Base-by-base conservation (phyloP, 53 echinoderm and acorn worm genomes). In the Henricia sp. region DNA sequence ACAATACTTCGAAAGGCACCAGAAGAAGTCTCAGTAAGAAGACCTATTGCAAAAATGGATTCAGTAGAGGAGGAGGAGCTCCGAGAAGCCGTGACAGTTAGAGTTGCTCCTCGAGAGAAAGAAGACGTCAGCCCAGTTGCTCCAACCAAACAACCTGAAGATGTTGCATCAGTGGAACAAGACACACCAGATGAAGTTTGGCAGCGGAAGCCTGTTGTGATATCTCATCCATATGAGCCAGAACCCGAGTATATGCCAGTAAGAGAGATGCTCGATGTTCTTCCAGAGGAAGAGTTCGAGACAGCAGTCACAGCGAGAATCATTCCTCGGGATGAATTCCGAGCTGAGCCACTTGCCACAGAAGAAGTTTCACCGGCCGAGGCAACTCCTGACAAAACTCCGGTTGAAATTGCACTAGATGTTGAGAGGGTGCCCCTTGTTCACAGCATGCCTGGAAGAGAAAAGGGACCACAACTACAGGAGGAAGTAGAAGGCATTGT, bases 161-260 rank as follows among this genome's bases (percentile, higher is more conserved):
- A 88, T 42, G 70, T 70, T 34, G 60, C 84, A 21, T 86, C 83
- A 74, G 13, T 51, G 34, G 62, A 55, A 36, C 68, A 86, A 42
- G 87, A 87, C 28, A 68, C 23, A 59, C 69, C 80, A 20, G 87
- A 70, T 28, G 48, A 46, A 44, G 65, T 33, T 39, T 16, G 27
- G 13, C 30, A 52, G 53, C 54, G 37, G 52, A 64, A 80, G 32
- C 46, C 80, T 3, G 62, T 80, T 32, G 80, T 80, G 35, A 64
- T 80, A 20, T 76, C 76, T 17, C 80, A 80, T 46, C 80, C 80
- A 64, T 80, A 80, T 46, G 80, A 80, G 50, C 80, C 80, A 64
- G 80, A 80, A 50, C 32, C 44, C 21, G 80, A 80, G 46, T 64
- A 80, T 34, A 11, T 50, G 19, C 80, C 16, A 62, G 32, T 64